Evolutionary conservation across 2,113 vertebrate genomes (phyloP).

Genomic region (Varanus komodoensis): DNA sequence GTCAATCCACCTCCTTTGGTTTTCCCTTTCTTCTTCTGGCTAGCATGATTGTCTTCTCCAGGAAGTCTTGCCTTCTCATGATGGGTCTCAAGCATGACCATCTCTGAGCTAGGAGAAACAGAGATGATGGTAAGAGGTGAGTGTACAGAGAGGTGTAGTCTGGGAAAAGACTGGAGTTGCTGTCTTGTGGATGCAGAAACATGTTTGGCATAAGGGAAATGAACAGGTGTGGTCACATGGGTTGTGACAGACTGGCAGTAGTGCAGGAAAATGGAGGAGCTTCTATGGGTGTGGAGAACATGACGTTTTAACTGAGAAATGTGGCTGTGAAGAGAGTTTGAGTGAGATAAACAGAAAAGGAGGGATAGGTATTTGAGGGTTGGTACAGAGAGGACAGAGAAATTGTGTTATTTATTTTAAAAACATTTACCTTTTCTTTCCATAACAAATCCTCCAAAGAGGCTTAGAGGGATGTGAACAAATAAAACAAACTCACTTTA

Average conservation of each 20-base stretch:
- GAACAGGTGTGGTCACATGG: no score
- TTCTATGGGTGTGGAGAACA: no score
- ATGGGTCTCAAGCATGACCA: no score
- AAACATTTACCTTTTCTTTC: not conserved
- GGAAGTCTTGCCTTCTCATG: no score
- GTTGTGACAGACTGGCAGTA: not conserved
- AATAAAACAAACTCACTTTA: not conserved
- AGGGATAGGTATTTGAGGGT: no score
- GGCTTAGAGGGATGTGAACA: not conserved
- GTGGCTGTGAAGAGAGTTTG: not conserved
- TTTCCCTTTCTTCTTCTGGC: no score
- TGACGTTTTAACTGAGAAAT: not conserved
- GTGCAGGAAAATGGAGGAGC: not conserved
- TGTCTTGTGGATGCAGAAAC: not conserved
- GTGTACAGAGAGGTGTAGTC: no score
- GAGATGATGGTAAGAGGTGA: no score
- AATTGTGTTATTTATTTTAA: not conserved
- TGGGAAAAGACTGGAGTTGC: not conserved
- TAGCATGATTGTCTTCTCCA: no score
- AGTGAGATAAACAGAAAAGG: no score
- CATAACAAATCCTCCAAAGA: not conserved
- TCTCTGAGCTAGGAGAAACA: no score
- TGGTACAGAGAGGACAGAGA: not conserved
- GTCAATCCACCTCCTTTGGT: no score
- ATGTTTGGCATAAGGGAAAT: not conserved